A percentile compares a stretch with the other conserved stretches of the same genome.
Evolutionary conservation across 1,140 invertebrate species (phyloP).

Genomic region (Oreohelix idahoensis): DNA sequence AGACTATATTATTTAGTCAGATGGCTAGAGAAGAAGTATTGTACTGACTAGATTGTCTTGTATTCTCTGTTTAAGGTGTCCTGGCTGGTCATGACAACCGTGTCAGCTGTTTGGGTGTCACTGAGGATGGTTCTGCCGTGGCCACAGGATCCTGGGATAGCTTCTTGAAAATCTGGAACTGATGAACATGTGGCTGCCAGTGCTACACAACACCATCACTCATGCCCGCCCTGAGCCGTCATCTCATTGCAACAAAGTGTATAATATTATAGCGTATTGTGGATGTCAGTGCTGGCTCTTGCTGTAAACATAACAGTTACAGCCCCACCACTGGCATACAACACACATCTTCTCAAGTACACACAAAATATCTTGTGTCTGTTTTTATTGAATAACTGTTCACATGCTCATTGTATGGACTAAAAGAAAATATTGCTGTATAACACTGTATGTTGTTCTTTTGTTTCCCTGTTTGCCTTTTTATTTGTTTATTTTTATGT

Average conservation of each 20-base stretch:
- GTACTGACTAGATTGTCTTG: too few species aligned
- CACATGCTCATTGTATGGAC: too few species aligned
- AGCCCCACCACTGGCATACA: not conserved
- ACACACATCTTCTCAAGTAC: not conserved
- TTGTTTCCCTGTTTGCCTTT: too few species aligned
- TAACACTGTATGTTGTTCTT: too few species aligned
- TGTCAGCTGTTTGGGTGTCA: slow-evolving; percentile 95
- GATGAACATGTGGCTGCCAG: slow-evolving; percentile 70
- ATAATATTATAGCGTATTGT: not conserved
- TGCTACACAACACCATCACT: not conserved
- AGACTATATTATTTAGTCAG: too few species aligned
- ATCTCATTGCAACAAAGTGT: not conserved
- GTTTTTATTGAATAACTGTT: too few species aligned
- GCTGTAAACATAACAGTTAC: not conserved
- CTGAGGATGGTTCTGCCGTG: slow-evolving; percentile 97
- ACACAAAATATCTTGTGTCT: too few species aligned
- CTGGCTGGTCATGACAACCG: slow-evolving; percentile 97
- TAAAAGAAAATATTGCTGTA: too few species aligned
- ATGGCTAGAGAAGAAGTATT: too few species aligned
- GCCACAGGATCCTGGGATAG: slow-evolving; percentile 98
- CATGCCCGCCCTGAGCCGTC: not conserved
- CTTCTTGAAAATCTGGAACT: slow-evolving; percentile 98
- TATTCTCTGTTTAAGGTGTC: slow-evolving; percentile 81
- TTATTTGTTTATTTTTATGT: too few species aligned
- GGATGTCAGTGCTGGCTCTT: not conserved